These are phyloP conservation scores for Chrysaora quinquecirrha DNA, from an alignment of 30 jellyfish, hydroid and myxozoan genomes.

Conservation along the genomic window DNA sequence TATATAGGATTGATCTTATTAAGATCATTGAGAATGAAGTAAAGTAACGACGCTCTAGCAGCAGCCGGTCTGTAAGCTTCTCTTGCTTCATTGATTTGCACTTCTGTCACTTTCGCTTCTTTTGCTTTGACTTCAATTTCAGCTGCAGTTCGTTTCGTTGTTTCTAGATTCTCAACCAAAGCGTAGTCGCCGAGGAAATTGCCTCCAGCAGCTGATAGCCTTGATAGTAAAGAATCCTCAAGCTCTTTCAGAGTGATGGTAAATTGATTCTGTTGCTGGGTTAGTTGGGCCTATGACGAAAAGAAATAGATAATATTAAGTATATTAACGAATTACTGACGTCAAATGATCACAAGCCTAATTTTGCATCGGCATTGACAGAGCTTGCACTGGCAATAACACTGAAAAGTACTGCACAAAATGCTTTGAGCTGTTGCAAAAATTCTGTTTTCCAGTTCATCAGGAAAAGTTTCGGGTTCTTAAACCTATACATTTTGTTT, in stretches of 20 bases:
- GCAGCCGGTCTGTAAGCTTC: conserved; percentile 99
- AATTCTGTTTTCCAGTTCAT: too few relatives aligned
- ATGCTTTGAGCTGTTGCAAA: too few relatives aligned
- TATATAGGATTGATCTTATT: conserved; percentile 93
- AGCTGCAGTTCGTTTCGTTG: conserved; percentile 99
- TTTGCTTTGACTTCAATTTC: conserved; percentile 97
- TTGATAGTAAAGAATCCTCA: conserved; percentile 95
- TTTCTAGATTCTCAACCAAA: conserved; percentile 96
- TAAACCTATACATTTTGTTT: too few relatives aligned
- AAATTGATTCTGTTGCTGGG: conserved; percentile 99
- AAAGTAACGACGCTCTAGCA: conserved; percentile 95
- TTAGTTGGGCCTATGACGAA: conserved; percentile 87
- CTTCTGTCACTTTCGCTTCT: conserved; percentile 96
- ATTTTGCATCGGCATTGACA: too few relatives aligned
- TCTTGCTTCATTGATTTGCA: conserved; percentile 95
- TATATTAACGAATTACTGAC: too few relatives aligned
- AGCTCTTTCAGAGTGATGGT: conserved; percentile 96
- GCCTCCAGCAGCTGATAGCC: conserved; percentile 99
- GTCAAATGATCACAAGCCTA: too few relatives aligned
- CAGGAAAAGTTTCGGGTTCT: too few relatives aligned
- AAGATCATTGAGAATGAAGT: conserved; percentile 94
- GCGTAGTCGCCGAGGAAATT: conserved; percentile 98
- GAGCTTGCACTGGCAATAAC: too few relatives aligned
- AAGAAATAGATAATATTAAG: background rate
- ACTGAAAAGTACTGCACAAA: too few relatives aligned